Evolutionary conservation across 1,140 invertebrate species (phyloP).

Genomic region (Trachymyrmex septentrionalis): DNA sequence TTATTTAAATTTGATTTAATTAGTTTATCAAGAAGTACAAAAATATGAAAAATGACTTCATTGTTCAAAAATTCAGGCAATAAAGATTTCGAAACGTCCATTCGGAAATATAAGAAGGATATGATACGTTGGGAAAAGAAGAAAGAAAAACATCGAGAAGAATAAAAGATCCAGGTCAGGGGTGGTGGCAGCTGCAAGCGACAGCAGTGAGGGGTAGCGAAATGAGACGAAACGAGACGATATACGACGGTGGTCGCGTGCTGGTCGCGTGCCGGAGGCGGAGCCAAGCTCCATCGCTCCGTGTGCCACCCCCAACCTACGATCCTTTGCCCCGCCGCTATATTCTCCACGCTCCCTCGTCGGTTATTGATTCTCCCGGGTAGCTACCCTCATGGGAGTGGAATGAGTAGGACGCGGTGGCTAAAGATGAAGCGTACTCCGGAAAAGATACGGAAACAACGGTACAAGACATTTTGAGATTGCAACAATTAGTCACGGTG

Average conservation of each 20-base stretch:
- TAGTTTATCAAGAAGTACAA: too few species aligned
- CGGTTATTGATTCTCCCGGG: slow-evolving; percentile 86
- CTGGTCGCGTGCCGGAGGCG: slow-evolving; percentile 86
- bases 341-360: slow-evolving; percentile 78
- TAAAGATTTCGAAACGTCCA: slow-evolving; percentile 29
- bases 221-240: slow-evolving; percentile 5
- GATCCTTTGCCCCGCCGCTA: slow-evolving; percentile 70
- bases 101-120: slow-evolving; percentile 30
- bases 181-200: slow-evolving; percentile 49
- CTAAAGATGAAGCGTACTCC: slow-evolving; percentile 57
- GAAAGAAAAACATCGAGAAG: slow-evolving; percentile 34
- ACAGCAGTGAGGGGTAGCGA: slow-evolving; percentile 1
- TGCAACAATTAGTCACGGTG: slow-evolving; percentile 49
- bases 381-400: slow-evolving; percentile 79
- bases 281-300: slow-evolving; percentile 78
- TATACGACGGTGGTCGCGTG: slow-evolving; percentile 79
- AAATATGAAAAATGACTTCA: too few species aligned
- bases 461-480: slow-evolving; percentile 29
- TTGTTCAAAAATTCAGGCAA: not conserved
- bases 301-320: slow-evolving; percentile 75
- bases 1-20: too few species aligned
- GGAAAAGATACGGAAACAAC: slow-evolving; percentile 45
- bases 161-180: slow-evolving; percentile 59
- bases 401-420: slow-evolving; percentile 60
- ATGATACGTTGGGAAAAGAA: slow-evolving; percentile 23